Evolutionary conservation across 2,888 invertebrate species (phyloP).

Genomic region (Oscheius sp.): DNA sequence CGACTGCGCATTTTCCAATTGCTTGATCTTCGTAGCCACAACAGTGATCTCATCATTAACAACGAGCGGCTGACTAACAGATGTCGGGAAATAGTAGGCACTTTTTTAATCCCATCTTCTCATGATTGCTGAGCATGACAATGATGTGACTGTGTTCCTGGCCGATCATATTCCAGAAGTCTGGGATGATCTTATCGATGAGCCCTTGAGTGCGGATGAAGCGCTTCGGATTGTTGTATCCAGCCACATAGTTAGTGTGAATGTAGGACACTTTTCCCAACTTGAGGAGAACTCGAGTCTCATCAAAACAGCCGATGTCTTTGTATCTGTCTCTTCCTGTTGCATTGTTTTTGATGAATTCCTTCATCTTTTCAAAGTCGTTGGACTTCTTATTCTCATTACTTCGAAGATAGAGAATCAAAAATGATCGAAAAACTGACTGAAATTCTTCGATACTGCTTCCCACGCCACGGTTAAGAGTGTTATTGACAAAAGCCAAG

Average conservation of each 20-base stretch:
- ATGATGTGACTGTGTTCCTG: conserved; percentile 8
- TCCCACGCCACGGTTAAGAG: too few relatives aligned
- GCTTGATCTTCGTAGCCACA: not conserved
- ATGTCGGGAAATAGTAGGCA: conserved; percentile 18
- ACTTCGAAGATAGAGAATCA: too few relatives aligned
- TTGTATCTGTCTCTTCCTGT: not conserved
- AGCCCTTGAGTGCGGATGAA: conserved; percentile 32
- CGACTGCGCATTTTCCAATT: not conserved
- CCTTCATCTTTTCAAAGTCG: conserved; percentile 17
- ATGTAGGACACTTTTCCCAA: conserved; percentile 23
- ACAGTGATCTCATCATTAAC: not conserved
- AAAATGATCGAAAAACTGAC: too few relatives aligned
- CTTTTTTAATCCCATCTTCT: conserved; percentile 19
- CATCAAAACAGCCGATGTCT: conserved; percentile 28
- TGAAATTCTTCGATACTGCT: too few relatives aligned
- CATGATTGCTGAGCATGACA: conserved; percentile 24
- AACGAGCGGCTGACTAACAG: not conserved
- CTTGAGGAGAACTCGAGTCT: conserved; percentile 5
- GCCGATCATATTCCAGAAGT: conserved; percentile 30
- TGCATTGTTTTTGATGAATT: not conserved
- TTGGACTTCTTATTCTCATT: conserved; percentile 22
- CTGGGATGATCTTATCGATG: conserved; percentile 8
- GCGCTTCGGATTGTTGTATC: not conserved
- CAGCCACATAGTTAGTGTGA: conserved; percentile 23
- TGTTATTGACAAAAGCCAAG: too few relatives aligned